Conservation (phyloP, 2,888 invertebrate species). For the Tenthredo distinguenda region DNA sequence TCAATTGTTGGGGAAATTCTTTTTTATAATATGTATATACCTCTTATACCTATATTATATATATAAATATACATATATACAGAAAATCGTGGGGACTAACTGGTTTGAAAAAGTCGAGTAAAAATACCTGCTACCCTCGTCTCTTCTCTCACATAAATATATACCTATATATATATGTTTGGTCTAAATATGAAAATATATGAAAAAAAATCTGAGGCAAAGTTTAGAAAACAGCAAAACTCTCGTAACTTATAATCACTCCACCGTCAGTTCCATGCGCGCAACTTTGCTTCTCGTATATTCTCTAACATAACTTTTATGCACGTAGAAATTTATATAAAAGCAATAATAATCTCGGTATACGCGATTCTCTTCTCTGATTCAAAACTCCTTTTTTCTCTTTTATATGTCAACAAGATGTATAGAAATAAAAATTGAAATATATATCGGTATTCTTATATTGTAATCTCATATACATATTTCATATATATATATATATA, state of each 20-base stretch:
- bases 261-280: neutral
- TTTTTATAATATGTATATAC: neutral
- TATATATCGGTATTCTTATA: neutral
- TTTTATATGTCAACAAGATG: no score
- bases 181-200: neutral
- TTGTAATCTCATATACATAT: no score
- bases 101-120: neutral
- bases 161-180: no score
- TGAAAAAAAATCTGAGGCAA: neutral
- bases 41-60: neutral
- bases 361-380: neutral
- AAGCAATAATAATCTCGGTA: neutral
- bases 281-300: neutral
- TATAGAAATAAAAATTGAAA: neutral
- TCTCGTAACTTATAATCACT: slow-evolving; percentile 3
- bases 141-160: neutral
- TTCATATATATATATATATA: neutral
- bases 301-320: no score
- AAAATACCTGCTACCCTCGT: neutral
- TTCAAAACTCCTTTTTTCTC: no score
- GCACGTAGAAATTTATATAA: neutral
- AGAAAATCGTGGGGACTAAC: neutral
- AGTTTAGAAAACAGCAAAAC: neutral
- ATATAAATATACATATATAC: neutral
- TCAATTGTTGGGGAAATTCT: neutral